Conservation (phyloP, 2,888 invertebrate genomes). For the Agrenia bidenticulata region DNA sequence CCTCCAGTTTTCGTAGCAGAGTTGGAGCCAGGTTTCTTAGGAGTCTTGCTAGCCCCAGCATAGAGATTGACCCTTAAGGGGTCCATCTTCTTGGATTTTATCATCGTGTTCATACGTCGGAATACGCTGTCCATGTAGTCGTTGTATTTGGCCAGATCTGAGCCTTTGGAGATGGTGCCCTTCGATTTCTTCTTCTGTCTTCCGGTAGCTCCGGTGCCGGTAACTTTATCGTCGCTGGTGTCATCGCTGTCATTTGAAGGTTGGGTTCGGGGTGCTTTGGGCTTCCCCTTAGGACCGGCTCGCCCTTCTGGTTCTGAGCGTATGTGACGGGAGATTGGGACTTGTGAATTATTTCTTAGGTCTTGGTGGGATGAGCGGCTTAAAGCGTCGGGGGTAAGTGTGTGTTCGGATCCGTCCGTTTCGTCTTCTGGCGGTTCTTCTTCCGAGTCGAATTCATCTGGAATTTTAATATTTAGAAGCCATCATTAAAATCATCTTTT, state of each 20-base stretch:
- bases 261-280: background rate
- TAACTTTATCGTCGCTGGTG: background rate
- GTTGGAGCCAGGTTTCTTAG: constrained; percentile 18
- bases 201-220: background rate
- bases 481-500: no score
- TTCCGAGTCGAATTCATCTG: constrained; percentile 1
- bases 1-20: constrained; percentile 13
- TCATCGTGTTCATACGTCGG: constrained; percentile 48
- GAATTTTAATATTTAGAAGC: background rate
- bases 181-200: background rate
- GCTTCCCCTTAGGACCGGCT: background rate
- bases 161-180: background rate
- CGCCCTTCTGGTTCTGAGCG: background rate
- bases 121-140: constrained; percentile 51
- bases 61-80: constrained; percentile 50
- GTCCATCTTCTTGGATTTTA: constrained; percentile 49
- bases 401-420: background rate
- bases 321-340: background rate
- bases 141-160: constrained; percentile 24
- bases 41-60: constrained; percentile 33
- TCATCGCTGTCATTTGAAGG: background rate
- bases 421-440: background rate
- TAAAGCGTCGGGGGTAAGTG: background rate
- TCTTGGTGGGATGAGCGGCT: background rate
- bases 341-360: background rate